Base-by-base conservation (phyloP, 2,113 vertebrate species). In the Strix uralensis region DNA sequence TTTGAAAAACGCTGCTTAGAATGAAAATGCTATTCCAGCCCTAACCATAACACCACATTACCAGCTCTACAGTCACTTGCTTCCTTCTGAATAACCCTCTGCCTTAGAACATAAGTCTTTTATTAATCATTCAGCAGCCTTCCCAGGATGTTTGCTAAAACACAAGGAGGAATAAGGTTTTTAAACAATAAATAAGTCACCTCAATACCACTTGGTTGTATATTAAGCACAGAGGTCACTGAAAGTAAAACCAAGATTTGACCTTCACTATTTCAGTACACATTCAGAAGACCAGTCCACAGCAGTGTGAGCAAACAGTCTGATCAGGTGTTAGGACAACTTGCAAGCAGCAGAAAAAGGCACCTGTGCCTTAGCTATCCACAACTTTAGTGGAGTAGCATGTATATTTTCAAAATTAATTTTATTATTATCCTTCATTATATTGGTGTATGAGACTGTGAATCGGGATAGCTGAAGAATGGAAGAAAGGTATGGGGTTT, bases 1-100 rank as follows among this genome's bases (percentile, higher is more conserved):
- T 83, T 65, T 93, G 69, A 93, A 94, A 94, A 96, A 88, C 78
- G 51, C 42, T 54, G 36, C 67, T 93, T 92, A 58, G 74, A 93
- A 86, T 90, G 66, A 93, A 92, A 92, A 89, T 78, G 52, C 44
- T 52, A 40, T 93, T 86, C 23, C 32, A 88, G 20, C 46, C 26
- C 55, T 40, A 74, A 54, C 38, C 42, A 84, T 84, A 92, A 84
- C 47, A 74, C 36, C 63, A 74, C 63, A 47, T 92, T 86, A 86
- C 59, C 38, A 86, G 38, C 55, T 83, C 46, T 83, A 78, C 9
- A 83, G 69, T 67, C n/a, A 27, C 79, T 93, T 74, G 14, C 15
- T 92, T 93, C 51, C 51, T 66, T 16, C 42, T 59, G 47, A 83
- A 59, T 90, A 86, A 71, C 65, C 46, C 9, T n/a, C 26, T 83